A percentile compares a stretch with the other conserved stretches of the same genome.
These are phyloP conservation scores for Leptonema lineaticorne DNA, from an alignment of 1,140 invertebrate genomes.

Conservation along the genomic window DNA sequence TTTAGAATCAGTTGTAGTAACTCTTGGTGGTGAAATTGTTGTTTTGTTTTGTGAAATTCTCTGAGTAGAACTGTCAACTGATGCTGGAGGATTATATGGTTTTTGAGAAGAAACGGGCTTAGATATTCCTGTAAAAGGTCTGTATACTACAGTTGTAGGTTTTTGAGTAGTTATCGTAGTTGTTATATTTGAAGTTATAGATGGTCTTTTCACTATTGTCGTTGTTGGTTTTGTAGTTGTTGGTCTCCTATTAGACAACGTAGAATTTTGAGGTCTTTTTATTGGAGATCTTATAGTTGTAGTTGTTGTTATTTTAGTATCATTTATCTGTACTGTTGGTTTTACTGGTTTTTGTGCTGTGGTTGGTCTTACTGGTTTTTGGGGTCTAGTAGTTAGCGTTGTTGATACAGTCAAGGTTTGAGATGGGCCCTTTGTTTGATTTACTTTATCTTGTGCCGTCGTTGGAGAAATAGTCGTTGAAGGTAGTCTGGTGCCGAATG, in stretches of 20 bases:
- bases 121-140: conserved; percentile 22
- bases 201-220: conserved; percentile 41
- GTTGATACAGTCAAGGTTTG: conserved; percentile 40
- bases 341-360: conserved; percentile 44
- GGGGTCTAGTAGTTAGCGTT: conserved; percentile 17
- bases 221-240: conserved; percentile 55
- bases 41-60: conserved; percentile 4
- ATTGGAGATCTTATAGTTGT: conserved; percentile 56
- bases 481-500: conserved; percentile 39
- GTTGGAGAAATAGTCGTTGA: conserved; percentile 47
- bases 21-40: neutral
- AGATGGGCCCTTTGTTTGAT: conserved; percentile 33
- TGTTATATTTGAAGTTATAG: conserved; percentile 35
- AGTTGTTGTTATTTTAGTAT: conserved; percentile 47
- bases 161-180: conserved; percentile 24
- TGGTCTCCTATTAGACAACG: conserved; percentile 48
- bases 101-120: conserved; percentile 25
- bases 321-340: conserved; percentile 35
- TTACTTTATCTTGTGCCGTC: conserved; percentile 42
- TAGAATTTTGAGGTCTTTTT: conserved; percentile 58
- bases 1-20: neutral
- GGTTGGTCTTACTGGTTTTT: conserved; percentile 36
- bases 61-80: neutral
- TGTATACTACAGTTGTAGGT: conserved; percentile 33
- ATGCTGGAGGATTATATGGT: conserved; percentile 20